Evolutionary conservation across 2,113 vertebrate genomes (phyloP).

Genomic region (Protobothrops flavoviridis): DNA sequence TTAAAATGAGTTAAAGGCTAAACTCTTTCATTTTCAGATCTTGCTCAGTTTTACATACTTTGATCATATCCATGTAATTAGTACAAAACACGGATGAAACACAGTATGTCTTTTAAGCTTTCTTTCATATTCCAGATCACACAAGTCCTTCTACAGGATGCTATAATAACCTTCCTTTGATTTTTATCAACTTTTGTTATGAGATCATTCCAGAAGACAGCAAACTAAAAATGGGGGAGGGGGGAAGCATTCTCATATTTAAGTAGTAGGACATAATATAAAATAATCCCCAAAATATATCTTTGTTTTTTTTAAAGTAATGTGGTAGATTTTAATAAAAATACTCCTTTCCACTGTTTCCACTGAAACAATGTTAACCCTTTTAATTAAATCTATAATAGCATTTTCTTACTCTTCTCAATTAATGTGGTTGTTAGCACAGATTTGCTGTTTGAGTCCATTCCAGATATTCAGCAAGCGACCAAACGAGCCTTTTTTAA

Average conservation of each 20-base stretch:
- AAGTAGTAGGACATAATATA: not conserved
- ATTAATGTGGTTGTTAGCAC: not conserved
- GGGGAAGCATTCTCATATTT: not conserved
- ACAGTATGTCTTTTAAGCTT: not conserved
- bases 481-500: not conserved
- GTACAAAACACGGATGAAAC: conserved; percentile 19
- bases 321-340: not conserved
- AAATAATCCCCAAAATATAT: not conserved
- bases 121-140: not conserved
- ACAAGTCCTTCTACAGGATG: not conserved
- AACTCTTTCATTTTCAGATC: not conserved
- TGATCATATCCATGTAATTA: conserved; percentile 17
- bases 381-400: not conserved
- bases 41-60: conserved; percentile 9
- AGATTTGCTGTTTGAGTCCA: not conserved
- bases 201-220: not conserved
- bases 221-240: not conserved
- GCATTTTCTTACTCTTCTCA: not conserved
- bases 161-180: not conserved
- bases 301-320: not conserved
- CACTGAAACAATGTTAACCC: not conserved
- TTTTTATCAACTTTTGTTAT: conserved; percentile 8
- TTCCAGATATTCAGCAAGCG: not conserved
- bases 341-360: not conserved
- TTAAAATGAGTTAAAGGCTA: conserved; percentile 2